Percentiles rank a stretch among this genome's conserved stretches.
phyloP scores from a whole-genome alignment of 2,888 invertebrate genomes.

The Gastrophysa polygoni region DNA sequence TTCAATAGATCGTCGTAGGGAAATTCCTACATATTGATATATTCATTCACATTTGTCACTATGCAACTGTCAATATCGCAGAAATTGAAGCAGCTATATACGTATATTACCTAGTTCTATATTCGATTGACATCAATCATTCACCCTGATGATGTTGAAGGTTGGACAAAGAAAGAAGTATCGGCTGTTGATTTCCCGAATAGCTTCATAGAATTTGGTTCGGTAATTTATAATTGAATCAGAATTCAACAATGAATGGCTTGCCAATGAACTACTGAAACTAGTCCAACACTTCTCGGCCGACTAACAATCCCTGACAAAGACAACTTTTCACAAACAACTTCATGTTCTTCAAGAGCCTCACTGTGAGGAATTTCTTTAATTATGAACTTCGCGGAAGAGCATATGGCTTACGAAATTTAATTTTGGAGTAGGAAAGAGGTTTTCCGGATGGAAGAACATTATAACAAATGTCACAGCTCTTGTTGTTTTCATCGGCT shows the following conservation, averaged over 20 bases:
- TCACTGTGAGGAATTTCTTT: constrained; percentile 19
- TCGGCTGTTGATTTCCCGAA: too few species aligned
- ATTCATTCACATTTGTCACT: too few species aligned
- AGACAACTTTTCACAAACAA: constrained; percentile 13
- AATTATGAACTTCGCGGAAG: constrained; percentile 25
- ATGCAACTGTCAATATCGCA: too few species aligned
- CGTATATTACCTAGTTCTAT: too few species aligned
- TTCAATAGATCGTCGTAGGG: too few species aligned
- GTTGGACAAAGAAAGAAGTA: too few species aligned
- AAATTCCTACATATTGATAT: too few species aligned
- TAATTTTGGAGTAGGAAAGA: constrained; percentile 15
- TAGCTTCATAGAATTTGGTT: too few species aligned
- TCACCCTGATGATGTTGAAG: too few species aligned
- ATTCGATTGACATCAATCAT: too few species aligned
- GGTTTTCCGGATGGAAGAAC: constrained; percentile 16
- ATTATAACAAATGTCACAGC: not conserved
- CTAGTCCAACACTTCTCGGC: not conserved
- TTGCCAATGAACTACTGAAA: constrained; percentile 6
- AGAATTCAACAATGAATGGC: not conserved
- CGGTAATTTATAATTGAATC: too few species aligned
- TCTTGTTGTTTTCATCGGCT: not conserved
- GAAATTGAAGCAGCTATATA: too few species aligned
- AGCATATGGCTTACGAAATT: constrained; percentile 29
- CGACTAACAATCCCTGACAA: not conserved
- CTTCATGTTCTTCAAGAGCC: constrained; percentile 11